These are phyloP conservation scores for Galago senegalensis DNA, from an alignment of 2,797 vertebrate species.

Conservation along the genomic window DNA sequence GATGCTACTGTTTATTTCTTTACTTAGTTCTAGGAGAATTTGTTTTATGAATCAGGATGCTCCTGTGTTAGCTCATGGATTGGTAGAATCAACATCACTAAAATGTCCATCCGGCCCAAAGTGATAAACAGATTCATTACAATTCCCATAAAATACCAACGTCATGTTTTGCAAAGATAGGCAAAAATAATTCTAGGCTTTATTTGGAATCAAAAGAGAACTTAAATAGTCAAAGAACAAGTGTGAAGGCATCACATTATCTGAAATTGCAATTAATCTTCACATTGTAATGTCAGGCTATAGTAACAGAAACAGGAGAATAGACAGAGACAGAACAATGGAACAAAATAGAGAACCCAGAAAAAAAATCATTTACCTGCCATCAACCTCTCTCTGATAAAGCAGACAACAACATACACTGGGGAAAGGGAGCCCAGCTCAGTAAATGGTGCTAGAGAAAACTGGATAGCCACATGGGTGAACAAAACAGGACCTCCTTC, in stretches of 20 bases:
- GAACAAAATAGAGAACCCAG: neutral
- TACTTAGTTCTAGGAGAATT: neutral
- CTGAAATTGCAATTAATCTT: neutral
- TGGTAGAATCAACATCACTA: neutral
- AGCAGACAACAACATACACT: neutral
- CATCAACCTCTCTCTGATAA: neutral
- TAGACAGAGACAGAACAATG: neutral
- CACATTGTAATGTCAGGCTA: neutral
- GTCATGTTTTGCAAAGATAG: neutral
- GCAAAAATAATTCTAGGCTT: neutral
- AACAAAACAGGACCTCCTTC: neutral
- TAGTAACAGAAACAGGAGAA: neutral
- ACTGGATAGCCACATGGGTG: neutral
- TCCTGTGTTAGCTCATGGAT: neutral
- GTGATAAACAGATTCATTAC: neutral
- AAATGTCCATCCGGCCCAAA: neutral
- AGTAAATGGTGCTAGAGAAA: neutral
- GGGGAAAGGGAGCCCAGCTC: neutral
- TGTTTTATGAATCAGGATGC: neutral
- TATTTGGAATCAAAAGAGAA: neutral
- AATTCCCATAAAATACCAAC: neutral
- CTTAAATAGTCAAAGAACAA: neutral
- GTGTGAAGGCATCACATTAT: neutral
- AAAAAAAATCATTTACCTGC: neutral
- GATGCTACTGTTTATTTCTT: neutral